Evolutionary conservation across 1,140 invertebrate species (phyloP), one percentile per base, ranked within the genome.

Genomic region (Brachionus calyciflorus): DNA sequence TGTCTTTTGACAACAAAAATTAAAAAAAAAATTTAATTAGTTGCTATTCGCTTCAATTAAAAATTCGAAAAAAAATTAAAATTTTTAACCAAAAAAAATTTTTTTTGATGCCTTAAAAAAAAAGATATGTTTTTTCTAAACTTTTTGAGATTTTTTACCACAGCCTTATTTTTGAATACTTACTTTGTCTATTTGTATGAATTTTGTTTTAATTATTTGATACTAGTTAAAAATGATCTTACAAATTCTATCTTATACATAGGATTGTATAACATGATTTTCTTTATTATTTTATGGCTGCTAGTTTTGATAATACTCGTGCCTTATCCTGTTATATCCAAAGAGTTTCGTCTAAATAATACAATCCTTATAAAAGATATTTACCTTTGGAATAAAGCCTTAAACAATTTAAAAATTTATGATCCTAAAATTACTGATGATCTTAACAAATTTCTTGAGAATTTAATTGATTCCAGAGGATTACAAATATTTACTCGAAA

Each of bases 121-220:
- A 60, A 33, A 60, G 37, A 19, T 37, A 37, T 37, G 55, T 30
- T 60, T 19, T 60, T 30, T 17, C 10, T 37, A 37, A 60, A 60
- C 33, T 17, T 33, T 19, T 5, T 33, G 9, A 26, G 55, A 60
- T 37, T 37, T 17, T 33, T 60, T 37, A 60, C 55, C 9, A 17
- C 9, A 37, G 9, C 37, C 19, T 37, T 60, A 17, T 30, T 60
- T 60, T 60, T 60, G 19, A 60, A 60, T 60, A 33, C 55, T 1
- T 60, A 60, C 37, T 60, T 60, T 60, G 55, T 60, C 9, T 60
- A 60, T 21, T 60, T 60, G 30, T 37, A 60, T 17, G n/a, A 60
- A 33, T 60, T 60, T 60, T 60, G 55, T n/a, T 60, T 33, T 19
- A 6, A 17, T 37, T 60, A 37, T 60, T 40, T 60, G 37, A 10